Percentiles rank a stretch among this genome's conserved stretches.
Evolutionary conservation across 35 echinoderm and acorn worm species (phyloP).

Genomic region (Apostichopus parvimensis): DNA sequence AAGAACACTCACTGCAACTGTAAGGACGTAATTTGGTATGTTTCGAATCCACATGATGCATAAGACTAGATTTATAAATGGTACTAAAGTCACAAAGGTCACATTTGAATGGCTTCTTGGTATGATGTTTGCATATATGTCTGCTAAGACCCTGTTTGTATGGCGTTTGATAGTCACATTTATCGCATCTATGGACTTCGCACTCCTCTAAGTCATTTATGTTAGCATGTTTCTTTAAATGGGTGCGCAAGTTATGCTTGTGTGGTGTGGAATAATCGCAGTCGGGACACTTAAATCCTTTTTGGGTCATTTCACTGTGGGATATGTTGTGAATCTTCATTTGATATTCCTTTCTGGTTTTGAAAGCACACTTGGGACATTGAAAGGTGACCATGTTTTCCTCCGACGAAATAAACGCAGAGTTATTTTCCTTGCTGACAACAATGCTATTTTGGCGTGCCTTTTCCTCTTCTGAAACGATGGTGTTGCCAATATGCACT

Average conservation of each 20-base stretch:
- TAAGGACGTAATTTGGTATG: constrained; percentile 77
- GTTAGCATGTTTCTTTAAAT: constrained; percentile 77
- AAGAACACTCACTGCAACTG: constrained; percentile 74
- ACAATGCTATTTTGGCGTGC: not conserved
- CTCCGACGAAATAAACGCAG: constrained; percentile 28
- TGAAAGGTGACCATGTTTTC: constrained; percentile 12
- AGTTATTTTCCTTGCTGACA: not conserved
- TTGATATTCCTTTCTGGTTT: constrained; percentile 3
- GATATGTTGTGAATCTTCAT: constrained; percentile 34
- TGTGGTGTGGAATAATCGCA: constrained; percentile 73
- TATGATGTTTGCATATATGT: constrained; percentile 76
- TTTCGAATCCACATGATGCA: constrained; percentile 85
- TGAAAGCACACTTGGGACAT: constrained; percentile 1
- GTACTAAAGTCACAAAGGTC: constrained; percentile 82
- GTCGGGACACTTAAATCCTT: constrained; percentile 65
- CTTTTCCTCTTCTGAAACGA: not conserved
- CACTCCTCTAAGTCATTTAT: constrained; percentile 72
- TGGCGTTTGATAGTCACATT: constrained; percentile 85
- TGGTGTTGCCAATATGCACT: not conserved
- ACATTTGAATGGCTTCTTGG: constrained; percentile 79
- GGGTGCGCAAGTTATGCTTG: constrained; percentile 84
- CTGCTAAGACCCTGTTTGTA: constrained; percentile 85
- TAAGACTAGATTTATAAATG: constrained; percentile 91
- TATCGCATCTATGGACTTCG: constrained; percentile 74
- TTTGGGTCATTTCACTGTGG: constrained; percentile 19